Conservation (phyloP, 2,888 invertebrate genomes). For the Cheilosia impressa region DNA sequence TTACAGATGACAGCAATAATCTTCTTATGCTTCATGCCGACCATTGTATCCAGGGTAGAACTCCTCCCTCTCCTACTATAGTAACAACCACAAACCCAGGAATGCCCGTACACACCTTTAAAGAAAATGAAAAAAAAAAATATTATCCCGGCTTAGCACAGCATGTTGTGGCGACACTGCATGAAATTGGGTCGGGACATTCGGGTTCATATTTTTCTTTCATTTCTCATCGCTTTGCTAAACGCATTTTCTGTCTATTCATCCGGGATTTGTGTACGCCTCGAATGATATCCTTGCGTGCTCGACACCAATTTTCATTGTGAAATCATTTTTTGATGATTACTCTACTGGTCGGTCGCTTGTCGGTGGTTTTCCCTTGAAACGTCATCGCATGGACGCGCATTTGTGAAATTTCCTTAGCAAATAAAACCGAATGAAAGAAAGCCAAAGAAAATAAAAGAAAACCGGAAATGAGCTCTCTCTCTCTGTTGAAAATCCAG, state of each 20-base stretch:
- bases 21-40: conserved; percentile 40
- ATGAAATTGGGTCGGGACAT: conserved; percentile 17
- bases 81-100: conserved; percentile 16
- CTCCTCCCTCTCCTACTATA: background rate
- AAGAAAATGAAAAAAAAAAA: conserved; percentile 38
- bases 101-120: conserved; percentile 3
- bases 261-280: conserved; percentile 53
- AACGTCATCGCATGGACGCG: conserved; percentile 43
- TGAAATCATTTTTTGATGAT: conserved; percentile 39
- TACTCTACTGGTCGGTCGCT: conserved; percentile 23
- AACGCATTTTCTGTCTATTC: conserved; percentile 66
- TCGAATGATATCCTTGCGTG: conserved; percentile 66
- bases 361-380: conserved; percentile 28
- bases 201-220: conserved; percentile 23
- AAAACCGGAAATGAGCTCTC: conserved; percentile 4
- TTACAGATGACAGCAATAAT: conserved; percentile 73
- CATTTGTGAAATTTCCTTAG: conserved; percentile 8
- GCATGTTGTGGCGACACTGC: conserved; percentile 1
- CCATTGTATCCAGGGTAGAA: conserved; percentile 10
- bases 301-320: conserved; percentile 52
- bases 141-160: conserved; percentile 53
- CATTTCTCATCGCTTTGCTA: conserved; percentile 40
- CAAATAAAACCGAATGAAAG: conserved; percentile 10
- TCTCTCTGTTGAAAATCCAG: conserved; percentile 30
- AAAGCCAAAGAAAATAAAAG: conserved; percentile 2